phyloP scores from a whole-genome alignment of 2,797 vertebrate genomes.

The Novumbra hubbsi region DNA sequence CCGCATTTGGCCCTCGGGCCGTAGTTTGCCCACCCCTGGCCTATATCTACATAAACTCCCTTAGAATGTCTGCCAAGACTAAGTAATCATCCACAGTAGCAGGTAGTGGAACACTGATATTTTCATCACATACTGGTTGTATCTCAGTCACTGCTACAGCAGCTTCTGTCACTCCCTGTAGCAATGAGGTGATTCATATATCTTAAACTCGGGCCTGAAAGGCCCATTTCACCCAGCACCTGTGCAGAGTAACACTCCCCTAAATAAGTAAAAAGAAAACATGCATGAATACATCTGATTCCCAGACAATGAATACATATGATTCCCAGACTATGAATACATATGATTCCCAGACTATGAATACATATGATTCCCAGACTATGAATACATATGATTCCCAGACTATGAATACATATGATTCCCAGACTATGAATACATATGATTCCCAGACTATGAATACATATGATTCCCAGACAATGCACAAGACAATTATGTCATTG shows the following conservation, averaged over 20 bases:
- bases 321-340: neutral
- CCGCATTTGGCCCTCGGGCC: too few species aligned
- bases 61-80: neutral
- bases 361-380: neutral
- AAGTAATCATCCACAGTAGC: conserved; percentile 32
- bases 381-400: neutral
- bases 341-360: neutral
- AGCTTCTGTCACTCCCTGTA: neutral
- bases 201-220: neutral
- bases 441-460: conserved; percentile 17
- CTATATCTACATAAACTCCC: conserved; percentile 24
- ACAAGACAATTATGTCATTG: conserved; percentile 42
- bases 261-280: too few species aligned
- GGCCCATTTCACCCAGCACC: neutral
- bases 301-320: neutral
- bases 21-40: too few species aligned
- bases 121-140: conserved; percentile 8
- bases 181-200: neutral
- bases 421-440: conserved; percentile 28
- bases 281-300: neutral
- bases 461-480: conserved; percentile 23
- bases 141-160: neutral
- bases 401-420: neutral
- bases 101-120: conserved; percentile 16
- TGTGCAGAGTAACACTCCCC: neutral